These are phyloP conservation scores for Danio aesculapii DNA, from an alignment of 2,797 vertebrate genomes.

Conservation along the genomic window DNA sequence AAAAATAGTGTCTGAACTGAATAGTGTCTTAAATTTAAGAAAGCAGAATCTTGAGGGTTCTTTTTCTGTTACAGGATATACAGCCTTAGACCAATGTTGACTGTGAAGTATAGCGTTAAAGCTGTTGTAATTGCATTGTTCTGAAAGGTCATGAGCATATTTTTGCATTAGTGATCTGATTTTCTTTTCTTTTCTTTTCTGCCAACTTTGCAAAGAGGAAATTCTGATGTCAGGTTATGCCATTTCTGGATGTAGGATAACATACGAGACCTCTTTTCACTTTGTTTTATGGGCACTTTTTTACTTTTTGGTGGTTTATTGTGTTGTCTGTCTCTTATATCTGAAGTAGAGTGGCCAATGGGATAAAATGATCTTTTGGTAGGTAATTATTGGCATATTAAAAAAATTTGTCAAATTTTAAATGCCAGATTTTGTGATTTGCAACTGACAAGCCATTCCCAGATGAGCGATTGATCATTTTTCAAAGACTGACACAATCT, in stretches of 20 bases:
- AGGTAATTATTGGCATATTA: background rate
- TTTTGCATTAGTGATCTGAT: background rate
- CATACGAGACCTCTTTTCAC: background rate
- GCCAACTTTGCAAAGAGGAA: background rate
- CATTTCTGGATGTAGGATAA: background rate
- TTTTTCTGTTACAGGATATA: background rate
- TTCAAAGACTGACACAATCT: background rate
- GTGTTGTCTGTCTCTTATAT: background rate
- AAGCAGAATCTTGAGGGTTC: too few species aligned
- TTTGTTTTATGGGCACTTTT: background rate
- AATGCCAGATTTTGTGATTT: background rate
- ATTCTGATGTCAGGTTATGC: background rate
- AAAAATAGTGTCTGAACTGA: background rate
- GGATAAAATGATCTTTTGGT: background rate
- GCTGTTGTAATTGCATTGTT: constrained; percentile 60
- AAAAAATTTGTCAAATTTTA: background rate
- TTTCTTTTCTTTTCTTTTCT: background rate
- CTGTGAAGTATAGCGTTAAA: constrained; percentile 15
- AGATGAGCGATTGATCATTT: constrained; percentile 1
- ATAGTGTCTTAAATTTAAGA: background rate
- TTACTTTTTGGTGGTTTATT: too few species aligned
- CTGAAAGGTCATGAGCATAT: constrained; percentile 3
- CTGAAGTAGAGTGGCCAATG: background rate
- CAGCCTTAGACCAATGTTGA: background rate
- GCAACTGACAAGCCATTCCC: background rate